phyloP scores from a whole-genome alignment of 2,113 vertebrate genomes.

The Oenanthe melanoleuca region DNA sequence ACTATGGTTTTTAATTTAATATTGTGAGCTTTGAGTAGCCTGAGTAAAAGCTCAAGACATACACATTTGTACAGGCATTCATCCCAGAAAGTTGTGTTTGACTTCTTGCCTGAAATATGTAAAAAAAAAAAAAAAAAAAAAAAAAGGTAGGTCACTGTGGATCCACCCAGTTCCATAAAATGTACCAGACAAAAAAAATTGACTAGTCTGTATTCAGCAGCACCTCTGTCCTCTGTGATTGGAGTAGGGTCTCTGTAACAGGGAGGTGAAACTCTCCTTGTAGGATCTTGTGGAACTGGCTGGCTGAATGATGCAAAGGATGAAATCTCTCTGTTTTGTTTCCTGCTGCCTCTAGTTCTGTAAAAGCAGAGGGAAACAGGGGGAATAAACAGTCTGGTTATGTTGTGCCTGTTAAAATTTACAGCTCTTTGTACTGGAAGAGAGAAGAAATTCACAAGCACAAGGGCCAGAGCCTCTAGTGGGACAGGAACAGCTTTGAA shows the following conservation, averaged over 20 bases:
- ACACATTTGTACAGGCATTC: not conserved
- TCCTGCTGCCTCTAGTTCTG: not conserved
- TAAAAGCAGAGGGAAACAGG: not conserved
- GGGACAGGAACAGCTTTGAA: not conserved
- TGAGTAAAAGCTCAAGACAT: not conserved
- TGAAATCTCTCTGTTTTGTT: not conserved
- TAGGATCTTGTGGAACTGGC: not conserved
- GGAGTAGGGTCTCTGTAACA: not conserved
- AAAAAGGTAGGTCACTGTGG: not conserved
- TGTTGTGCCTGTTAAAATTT: not conserved
- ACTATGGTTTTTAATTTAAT: not conserved
- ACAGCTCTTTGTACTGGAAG: not conserved
- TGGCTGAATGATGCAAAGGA: not conserved
- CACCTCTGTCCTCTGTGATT: not conserved
- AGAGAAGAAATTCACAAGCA: not conserved
- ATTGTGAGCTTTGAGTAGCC: not conserved
- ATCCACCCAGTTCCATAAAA: not conserved
- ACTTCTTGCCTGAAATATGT: not conserved
- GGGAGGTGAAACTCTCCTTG: not conserved
- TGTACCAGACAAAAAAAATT: not conserved
- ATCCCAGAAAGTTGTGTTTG: not conserved
- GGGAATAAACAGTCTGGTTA: not conserved
- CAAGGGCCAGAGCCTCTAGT: not conserved
- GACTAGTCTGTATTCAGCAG: not conserved
- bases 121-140: not conserved